Evolutionary conservation across 2,113 vertebrate species (phyloP).

Genomic region (Boleophthalmus pectinirostris): DNA sequence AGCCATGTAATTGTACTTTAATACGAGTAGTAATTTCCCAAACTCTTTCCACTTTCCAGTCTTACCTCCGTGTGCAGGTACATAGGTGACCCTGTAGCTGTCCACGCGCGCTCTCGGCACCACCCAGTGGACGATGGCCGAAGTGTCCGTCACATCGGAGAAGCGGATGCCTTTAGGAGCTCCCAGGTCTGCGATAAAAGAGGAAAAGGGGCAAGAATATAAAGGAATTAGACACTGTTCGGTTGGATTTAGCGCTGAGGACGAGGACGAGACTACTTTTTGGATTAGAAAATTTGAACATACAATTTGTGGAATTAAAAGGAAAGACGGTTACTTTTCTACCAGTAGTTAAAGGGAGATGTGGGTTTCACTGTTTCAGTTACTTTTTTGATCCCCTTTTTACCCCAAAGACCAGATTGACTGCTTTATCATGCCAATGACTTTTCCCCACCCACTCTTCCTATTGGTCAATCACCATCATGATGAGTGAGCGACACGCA

Average conservation of each 20-base stretch:
- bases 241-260: neutral
- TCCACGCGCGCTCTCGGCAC: conserved; percentile 81
- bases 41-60: neutral
- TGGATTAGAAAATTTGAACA: neutral
- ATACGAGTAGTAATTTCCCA: too few relatives aligned
- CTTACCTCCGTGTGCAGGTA: conserved; percentile 88
- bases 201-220: conserved; percentile 31
- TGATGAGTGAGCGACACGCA: too few relatives aligned
- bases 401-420: too few relatives aligned
- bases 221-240: conserved; percentile 20
- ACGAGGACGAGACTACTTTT: neutral
- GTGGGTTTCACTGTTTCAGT: neutral
- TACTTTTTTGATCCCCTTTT: neutral
- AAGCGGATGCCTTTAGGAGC: conserved; percentile 87
- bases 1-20: too few relatives aligned
- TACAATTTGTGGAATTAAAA: neutral
- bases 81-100: conserved; percentile 84
- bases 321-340: neutral
- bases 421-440: too few relatives aligned
- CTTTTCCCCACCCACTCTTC: too few relatives aligned
- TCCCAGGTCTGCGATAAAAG: conserved; percentile 80
- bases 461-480: too few relatives aligned
- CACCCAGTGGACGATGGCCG: conserved; percentile 87
- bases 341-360: neutral
- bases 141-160: conserved; percentile 90